Evolutionary conservation across 2,888 invertebrate species (phyloP).

Genomic region (Scaptomyza flava): DNA sequence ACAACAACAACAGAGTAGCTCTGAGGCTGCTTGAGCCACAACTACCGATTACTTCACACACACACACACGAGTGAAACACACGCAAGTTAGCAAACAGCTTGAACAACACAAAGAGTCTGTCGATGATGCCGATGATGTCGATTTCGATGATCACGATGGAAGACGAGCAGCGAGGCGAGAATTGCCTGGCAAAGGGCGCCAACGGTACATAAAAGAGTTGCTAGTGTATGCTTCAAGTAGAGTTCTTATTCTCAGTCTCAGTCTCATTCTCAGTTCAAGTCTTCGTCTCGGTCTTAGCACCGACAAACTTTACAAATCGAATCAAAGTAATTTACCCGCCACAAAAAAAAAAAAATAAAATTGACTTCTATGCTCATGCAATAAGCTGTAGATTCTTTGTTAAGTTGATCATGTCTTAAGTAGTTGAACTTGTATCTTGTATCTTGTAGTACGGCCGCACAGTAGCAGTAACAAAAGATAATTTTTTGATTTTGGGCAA

Average conservation of each 20-base stretch:
- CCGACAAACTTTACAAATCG: conserved; percentile 64
- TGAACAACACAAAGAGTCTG: conserved; percentile 29
- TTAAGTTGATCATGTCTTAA: conserved; percentile 30
- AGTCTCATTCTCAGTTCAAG: conserved; percentile 10
- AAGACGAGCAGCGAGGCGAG: conserved; percentile 50
- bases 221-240: conserved; percentile 34
- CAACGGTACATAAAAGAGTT: conserved; percentile 61
- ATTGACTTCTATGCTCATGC: conserved; percentile 57
- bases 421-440: conserved; percentile 38
- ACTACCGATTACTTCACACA: conserved; percentile 73
- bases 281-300: not conserved
- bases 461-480: conserved; percentile 34
- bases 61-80: conserved; percentile 18
- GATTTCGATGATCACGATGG: conserved; percentile 63
- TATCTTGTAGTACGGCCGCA: conserved; percentile 11
- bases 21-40: conserved; percentile 55
- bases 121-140: conserved; percentile 45
- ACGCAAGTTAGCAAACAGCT: conserved; percentile 46
- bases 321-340: conserved; percentile 73
- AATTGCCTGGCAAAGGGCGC: conserved; percentile 73
- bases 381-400: conserved; percentile 40
- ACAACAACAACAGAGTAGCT: conserved; percentile 32
- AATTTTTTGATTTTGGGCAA: conserved; percentile 51
- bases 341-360: conserved; percentile 30
- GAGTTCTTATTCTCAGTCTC: conserved; percentile 43